A percentile compares a stretch with the other conserved stretches of the same genome.
These are phyloP conservation scores for Tachina grossa DNA, from an alignment of 2,888 invertebrate species.

Conservation along the genomic window DNA sequence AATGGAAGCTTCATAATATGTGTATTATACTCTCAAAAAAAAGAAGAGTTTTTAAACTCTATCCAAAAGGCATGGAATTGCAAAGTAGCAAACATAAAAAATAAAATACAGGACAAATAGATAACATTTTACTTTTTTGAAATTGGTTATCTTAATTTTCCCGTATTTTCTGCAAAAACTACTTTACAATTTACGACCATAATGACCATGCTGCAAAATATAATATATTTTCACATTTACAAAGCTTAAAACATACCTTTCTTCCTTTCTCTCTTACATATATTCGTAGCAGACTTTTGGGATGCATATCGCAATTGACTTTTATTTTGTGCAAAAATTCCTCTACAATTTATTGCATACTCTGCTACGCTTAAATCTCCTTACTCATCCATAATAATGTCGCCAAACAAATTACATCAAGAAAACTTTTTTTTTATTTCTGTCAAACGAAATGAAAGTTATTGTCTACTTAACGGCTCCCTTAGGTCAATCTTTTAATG, in stretches of 20 bases:
- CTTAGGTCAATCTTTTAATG: conserved; percentile 65
- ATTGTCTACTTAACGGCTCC: conserved; percentile 63
- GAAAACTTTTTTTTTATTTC: conserved; percentile 29
- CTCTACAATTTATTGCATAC: background rate
- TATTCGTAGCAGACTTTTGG: conserved; percentile 20
- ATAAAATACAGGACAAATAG: no score
- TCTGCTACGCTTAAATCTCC: background rate
- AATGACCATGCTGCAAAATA: no score
- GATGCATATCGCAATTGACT: background rate
- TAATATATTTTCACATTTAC: no score
- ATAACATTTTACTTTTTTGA: no score
- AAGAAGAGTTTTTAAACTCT: no score
- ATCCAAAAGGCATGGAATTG: no score
- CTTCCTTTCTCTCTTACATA: background rate
- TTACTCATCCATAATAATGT: conserved; percentile 33
- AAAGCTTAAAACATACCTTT: no score
- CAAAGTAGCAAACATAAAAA: background rate
- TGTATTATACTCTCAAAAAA: no score
- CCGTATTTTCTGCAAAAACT: background rate
- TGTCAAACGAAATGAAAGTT: conserved; percentile 46
- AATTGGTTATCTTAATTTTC: background rate
- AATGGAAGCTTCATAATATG: no score
- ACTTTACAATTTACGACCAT: background rate
- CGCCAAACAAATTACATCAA: conserved; percentile 52
- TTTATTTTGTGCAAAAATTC: background rate